Evolutionary conservation across 2,113 vertebrate genomes (phyloP).

Genomic region (Danio rerio): GRCz12tu NC_133180.1:66159501-66160000

Average conservation of each 20-base stretch:
- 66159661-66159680: no score
- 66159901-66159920: constrained; percentile 50
- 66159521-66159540: no score
- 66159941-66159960: constrained; percentile 19
- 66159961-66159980: constrained; percentile 18
- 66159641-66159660: no score
- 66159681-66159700: no score
- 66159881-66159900: constrained; percentile 29
- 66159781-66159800: constrained; percentile 49
- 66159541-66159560: no score
- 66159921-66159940: constrained; percentile 54
- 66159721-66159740: constrained; percentile 17
- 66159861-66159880: constrained; percentile 43
- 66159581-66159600: no score
- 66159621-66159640: no score
- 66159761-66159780: constrained; percentile 42
- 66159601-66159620: no score
- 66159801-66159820: constrained; percentile 58
- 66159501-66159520: no score
- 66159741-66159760: constrained; percentile 50
- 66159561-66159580: no score
- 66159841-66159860: constrained; percentile 53
- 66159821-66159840: constrained; percentile 53
- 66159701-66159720: background rate
- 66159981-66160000: background rate